phyloP scores from a whole-genome alignment of 2,888 invertebrate species.

The Gnatocerus cornutus region DNA sequence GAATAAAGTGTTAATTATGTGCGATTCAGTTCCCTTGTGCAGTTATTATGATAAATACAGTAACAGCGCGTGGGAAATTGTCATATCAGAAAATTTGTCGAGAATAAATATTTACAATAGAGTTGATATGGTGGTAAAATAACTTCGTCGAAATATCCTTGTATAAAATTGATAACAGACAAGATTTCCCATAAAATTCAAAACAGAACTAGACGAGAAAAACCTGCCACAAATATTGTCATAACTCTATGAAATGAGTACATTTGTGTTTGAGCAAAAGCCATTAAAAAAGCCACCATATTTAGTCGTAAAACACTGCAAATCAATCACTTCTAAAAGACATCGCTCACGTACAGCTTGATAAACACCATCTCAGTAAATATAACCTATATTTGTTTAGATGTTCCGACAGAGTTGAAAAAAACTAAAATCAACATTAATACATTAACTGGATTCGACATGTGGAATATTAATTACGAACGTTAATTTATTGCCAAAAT shows the following conservation, averaged over 20 bases:
- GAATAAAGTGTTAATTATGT: slow-evolving; percentile 44
- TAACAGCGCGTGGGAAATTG: slow-evolving; percentile 50
- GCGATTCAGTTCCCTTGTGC: slow-evolving; percentile 33
- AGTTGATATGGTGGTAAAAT: slow-evolving; percentile 11
- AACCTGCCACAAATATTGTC: slow-evolving; percentile 13
- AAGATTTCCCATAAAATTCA: slow-evolving; percentile 25
- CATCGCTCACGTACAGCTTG: slow-evolving; percentile 31
- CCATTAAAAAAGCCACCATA: slow-evolving; percentile 33
- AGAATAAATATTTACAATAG: slow-evolving; percentile 32
- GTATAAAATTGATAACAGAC: slow-evolving; percentile 19
- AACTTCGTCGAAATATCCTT: slow-evolving; percentile 22
- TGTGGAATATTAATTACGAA: slow-evolving; percentile 31
- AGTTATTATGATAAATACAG: slow-evolving; percentile 48
- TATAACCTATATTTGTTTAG: slow-evolving; percentile 54
- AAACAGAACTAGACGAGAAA: slow-evolving; percentile 1
- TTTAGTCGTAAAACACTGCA: slow-evolving; percentile 25
- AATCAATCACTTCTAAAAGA: slow-evolving; percentile 20
- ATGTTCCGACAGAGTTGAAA: slow-evolving; percentile 41
- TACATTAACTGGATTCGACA: slow-evolving; percentile 31
- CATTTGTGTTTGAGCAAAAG: slow-evolving; percentile 15
- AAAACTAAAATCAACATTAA: slow-evolving; percentile 35
- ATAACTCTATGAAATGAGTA: slow-evolving; percentile 1
- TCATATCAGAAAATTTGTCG: slow-evolving; percentile 33
- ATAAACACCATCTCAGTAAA: slow-evolving; percentile 48
- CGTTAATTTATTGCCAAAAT: slow-evolving; percentile 11